Base-by-base conservation (phyloP, 2,797 vertebrate genomes). In the Hozukius guyotensis region DNA sequence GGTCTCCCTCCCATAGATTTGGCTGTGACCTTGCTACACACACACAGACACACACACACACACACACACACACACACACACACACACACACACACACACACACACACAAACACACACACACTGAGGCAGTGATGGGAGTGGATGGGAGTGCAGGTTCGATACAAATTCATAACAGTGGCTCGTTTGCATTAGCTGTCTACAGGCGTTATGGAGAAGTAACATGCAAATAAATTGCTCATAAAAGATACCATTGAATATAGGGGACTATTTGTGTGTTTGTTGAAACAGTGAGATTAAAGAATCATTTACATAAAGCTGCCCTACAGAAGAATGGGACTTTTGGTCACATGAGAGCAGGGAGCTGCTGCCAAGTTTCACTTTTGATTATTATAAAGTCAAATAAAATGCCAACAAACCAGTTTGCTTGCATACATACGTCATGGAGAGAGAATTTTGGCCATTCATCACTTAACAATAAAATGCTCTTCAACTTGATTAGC, bases 351-450 rank as follows among this genome's bases (percentile, higher is more conserved):
- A 65, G n/a, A 22, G 34, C 6, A 46, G 38, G 12, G 8, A 55
- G 10, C 6, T 27, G 5, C 6, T 49, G 11, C n/a, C 11, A n/a
- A 13, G n/a, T 63, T 55, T 74, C 10, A 7, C 32, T 32, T 46
- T 13, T 4, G 2, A 20, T 3, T 3, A 14, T 42, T 42, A 14
- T 14, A 14, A 38, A 14, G 36, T 38, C 36, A 38, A 38, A 42
- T 3, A 49, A 38, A 60, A 66, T 65, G 60, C 53, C 27, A 73
- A 25, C 69, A 67, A 85, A 79, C 82, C 76, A 67, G 77, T 55
- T 73, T 8, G 1, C 4, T 57, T 29, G 11, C 11, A 61, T n/a
- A 3, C 12, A 29, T 6, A 20, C 0, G 0, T 3, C 9, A 25
- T 46, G 12, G 3, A 61, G 2, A 22, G 18, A 16, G 2, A 20